Evolutionary conservation across 2,888 invertebrate genomes (phyloP).

Genomic region (Tenthredo amoena): DNA sequence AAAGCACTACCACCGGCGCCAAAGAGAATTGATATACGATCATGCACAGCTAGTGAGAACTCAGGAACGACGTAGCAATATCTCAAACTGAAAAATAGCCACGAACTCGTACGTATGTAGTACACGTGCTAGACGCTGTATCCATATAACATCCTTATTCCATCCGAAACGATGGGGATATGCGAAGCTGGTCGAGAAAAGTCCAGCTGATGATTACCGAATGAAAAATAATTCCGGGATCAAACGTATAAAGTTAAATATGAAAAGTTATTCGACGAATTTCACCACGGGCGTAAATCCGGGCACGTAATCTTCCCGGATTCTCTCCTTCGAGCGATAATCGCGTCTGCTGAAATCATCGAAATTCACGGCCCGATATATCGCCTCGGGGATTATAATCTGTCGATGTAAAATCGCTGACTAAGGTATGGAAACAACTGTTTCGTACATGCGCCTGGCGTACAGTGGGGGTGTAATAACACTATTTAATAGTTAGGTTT

Average conservation of each 20-base stretch:
- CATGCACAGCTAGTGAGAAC: slow-evolving; percentile 64
- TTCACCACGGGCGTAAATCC: too few relatives aligned
- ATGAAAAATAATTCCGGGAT: not conserved
- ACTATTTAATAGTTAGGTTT: slow-evolving; percentile 9
- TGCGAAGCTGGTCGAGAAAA: not conserved
- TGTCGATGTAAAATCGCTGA: not conserved
- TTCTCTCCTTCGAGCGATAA: not conserved
- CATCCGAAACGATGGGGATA: not conserved
- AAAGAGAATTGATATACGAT: slow-evolving; percentile 70
- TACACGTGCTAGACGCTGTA: not conserved
- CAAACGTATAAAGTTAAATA: not conserved
- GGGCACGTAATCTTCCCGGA: too few relatives aligned
- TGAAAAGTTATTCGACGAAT: too few relatives aligned
- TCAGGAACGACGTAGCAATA: slow-evolving; percentile 65
- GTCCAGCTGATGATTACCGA: not conserved
- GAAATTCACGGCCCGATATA: not conserved
- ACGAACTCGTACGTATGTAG: not conserved
- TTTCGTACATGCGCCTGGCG: not conserved
- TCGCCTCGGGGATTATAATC: not conserved
- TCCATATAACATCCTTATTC: not conserved
- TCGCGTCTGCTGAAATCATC: not conserved
- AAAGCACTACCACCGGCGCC: slow-evolving; percentile 69
- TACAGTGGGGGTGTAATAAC: not conserved
- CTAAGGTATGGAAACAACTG: not conserved
- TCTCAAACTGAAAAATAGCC: slow-evolving; percentile 61